phyloP scores from a whole-genome alignment of 1,140 invertebrate genomes.

The Heterodera carotae region DNA sequence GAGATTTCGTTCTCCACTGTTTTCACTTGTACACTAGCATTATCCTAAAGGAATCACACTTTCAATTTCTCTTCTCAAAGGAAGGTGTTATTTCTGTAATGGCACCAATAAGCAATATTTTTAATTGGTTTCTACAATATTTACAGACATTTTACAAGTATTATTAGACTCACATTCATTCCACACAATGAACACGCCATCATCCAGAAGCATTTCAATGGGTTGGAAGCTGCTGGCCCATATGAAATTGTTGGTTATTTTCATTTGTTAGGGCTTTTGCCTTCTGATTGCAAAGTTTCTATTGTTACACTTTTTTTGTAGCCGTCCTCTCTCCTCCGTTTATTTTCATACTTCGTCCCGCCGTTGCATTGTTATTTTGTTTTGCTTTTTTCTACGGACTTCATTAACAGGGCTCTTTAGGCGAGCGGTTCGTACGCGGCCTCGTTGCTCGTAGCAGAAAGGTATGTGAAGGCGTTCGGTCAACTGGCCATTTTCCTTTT shows the following conservation, averaged over 20 bases:
- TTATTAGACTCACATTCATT: neutral
- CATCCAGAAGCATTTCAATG: neutral
- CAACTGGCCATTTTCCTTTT: conserved; percentile 80
- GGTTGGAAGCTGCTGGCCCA: neutral
- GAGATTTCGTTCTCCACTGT: no score
- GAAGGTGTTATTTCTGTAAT: no score
- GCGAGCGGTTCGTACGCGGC: conserved; percentile 37
- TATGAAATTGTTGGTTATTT: neutral
- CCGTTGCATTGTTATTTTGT: neutral
- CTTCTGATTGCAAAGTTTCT: no score
- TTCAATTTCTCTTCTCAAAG: no score
- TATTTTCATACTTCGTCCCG: neutral
- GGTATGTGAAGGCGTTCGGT: conserved; percentile 50
- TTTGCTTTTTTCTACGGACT: neutral
- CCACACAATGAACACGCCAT: neutral
- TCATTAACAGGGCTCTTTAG: neutral
- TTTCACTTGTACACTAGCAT: no score
- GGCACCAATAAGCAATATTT: no score
- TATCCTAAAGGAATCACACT: no score
- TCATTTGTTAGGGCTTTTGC: neutral
- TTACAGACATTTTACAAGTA: neutral
- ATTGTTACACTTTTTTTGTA: neutral
- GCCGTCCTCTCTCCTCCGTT: no score
- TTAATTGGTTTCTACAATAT: no score
- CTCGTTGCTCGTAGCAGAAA: conserved; percentile 43